A percentile compares a stretch with the other conserved stretches of the same genome.
These are phyloP conservation scores for Hirtodrosophila histrioides DNA, from an alignment of 2,888 invertebrate species.

Conservation along the genomic window DNA sequence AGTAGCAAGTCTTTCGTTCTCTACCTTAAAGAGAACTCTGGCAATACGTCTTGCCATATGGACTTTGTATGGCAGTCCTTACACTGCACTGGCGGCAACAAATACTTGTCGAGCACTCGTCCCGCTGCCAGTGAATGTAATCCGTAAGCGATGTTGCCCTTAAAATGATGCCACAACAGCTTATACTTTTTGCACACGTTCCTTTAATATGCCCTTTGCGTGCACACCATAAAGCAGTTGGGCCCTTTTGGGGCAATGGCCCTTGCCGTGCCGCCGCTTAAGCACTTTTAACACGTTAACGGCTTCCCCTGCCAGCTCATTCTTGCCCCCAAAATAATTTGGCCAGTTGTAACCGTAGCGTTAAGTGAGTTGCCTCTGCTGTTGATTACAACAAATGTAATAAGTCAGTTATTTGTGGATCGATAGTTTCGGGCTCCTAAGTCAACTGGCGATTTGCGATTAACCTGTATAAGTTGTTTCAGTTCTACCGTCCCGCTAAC, in stretches of 20 bases:
- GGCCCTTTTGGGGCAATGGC: slow-evolving; percentile 25
- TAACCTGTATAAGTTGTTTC: slow-evolving; percentile 1
- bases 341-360: background rate
- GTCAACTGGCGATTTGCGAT: slow-evolving; percentile 6
- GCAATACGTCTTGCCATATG: too few species aligned
- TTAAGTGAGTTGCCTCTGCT: background rate
- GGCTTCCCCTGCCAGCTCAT: background rate
- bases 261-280: slow-evolving; percentile 40
- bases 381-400: background rate
- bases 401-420: slow-evolving; percentile 25
- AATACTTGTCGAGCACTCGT: too few species aligned
- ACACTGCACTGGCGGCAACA: too few species aligned
- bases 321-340: background rate
- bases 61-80: too few species aligned
- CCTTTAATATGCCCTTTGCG: slow-evolving; percentile 71
- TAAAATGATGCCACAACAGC: slow-evolving; percentile 45
- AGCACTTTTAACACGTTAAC: slow-evolving; percentile 75
- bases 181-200: slow-evolving; percentile 28
- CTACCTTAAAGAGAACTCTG: too few species aligned
- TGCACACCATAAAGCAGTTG: slow-evolving; percentile 31
- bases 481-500: too few species aligned
- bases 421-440: slow-evolving; percentile 21
- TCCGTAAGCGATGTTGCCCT: background rate
- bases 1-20: too few species aligned
- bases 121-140: too few species aligned